phyloP scores from a whole-genome alignment of 1,140 invertebrate species.

The Psilanteris sp. region DNA sequence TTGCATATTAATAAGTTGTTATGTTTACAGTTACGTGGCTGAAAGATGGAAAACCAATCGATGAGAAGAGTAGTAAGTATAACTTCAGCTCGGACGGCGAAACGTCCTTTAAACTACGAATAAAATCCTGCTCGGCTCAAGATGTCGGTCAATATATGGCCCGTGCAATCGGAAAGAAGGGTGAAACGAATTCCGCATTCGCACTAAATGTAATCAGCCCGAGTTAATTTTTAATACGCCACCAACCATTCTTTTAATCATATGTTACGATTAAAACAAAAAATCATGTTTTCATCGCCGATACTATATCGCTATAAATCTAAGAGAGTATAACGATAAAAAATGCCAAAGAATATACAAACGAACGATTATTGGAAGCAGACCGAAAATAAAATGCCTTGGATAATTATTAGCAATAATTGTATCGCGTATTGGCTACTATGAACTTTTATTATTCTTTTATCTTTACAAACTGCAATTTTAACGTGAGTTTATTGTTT shows the following conservation, averaged over 20 bases:
- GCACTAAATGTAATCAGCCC: constrained; percentile 88
- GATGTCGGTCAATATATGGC: constrained; percentile 95
- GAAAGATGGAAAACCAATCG: constrained; percentile 93
- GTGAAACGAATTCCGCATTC: constrained; percentile 90
- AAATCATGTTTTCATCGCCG: constrained; percentile 41
- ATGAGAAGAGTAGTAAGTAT: constrained; percentile 87
- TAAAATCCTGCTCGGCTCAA: constrained; percentile 86
- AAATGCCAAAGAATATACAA: constrained; percentile 12
- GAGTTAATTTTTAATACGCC: constrained; percentile 67
- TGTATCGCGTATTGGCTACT: constrained; percentile 53
- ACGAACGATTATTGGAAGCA: constrained; percentile 63
- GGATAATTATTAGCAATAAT: constrained; percentile 31
- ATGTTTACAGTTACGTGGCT: constrained; percentile 86
- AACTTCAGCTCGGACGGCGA: constrained; percentile 89
- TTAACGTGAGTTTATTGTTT: constrained; percentile 66
- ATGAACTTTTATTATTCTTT: constrained; percentile 57
- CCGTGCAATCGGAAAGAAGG: constrained; percentile 91
- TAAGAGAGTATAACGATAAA: constrained; percentile 34
- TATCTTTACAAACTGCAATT: constrained; percentile 64
- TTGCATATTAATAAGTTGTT: too few species aligned
- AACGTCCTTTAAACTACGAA: constrained; percentile 87
- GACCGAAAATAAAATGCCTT: constrained; percentile 38
- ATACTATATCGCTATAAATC: constrained; percentile 30
- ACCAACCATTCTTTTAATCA: constrained; percentile 32
- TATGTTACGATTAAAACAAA: constrained; percentile 39